phyloP scores from a whole-genome alignment of 1,140 invertebrate species.

The Plutomurus gul region DNA sequence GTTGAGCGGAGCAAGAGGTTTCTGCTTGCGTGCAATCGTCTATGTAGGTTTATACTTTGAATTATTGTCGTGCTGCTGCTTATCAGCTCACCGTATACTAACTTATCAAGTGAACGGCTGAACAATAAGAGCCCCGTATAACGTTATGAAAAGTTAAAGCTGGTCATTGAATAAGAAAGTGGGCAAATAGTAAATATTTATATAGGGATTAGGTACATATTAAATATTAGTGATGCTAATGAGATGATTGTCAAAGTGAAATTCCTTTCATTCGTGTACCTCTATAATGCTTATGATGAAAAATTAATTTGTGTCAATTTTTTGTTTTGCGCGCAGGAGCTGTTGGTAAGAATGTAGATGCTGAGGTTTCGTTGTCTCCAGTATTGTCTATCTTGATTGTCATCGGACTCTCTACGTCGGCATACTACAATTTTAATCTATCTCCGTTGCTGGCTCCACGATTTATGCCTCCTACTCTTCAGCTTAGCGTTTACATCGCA shows the following conservation, averaged over 20 bases:
- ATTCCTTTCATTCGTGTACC: neutral
- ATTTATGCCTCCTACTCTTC: neutral
- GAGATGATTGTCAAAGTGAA: neutral
- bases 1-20: neutral
- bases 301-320: slow-evolving; percentile 28
- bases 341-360: slow-evolving; percentile 4
- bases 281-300: neutral
- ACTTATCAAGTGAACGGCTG: no score
- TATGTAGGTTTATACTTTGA: no score
- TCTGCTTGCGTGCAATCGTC: no score
- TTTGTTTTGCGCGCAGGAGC: neutral
- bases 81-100: no score
- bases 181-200: neutral
- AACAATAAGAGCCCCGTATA: no score
- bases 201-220: no score
- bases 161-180: no score
- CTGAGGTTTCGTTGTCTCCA: slow-evolving; percentile 8
- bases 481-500: neutral
- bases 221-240: no score
- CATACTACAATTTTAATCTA: neutral
- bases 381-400: slow-evolving; percentile 22
- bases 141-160: no score
- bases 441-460: neutral
- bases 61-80: no score
- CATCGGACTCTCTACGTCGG: neutral